These are phyloP conservation scores for Momotus momota DNA, from an alignment of 2,797 vertebrate genomes.

Conservation along the genomic window DNA sequence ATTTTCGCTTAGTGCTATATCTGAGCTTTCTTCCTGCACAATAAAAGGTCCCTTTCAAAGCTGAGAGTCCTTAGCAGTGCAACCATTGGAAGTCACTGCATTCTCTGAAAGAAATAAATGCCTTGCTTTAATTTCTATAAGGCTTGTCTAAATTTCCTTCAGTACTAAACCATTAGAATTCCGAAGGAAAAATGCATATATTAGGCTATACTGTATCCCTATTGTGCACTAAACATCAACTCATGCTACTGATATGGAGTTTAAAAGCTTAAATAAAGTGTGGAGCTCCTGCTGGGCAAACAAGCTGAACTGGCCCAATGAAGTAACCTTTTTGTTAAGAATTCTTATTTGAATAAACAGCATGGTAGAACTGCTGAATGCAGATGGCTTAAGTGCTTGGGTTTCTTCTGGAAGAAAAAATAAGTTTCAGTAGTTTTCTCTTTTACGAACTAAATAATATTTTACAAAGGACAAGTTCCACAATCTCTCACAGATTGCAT, in stretches of 20 bases:
- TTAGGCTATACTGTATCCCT: conserved; percentile 79
- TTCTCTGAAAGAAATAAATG: conserved; percentile 82
- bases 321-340: conserved; percentile 77
- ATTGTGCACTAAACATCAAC: conserved; percentile 74
- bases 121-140: conserved; percentile 78
- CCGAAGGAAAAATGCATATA: conserved; percentile 76
- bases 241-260: conserved; percentile 71
- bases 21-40: conserved; percentile 79
- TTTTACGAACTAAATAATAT: conserved; percentile 39
- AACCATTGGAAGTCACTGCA: conserved; percentile 77
- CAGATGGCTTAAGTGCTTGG: conserved; percentile 65
- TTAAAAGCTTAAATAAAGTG: conserved; percentile 77
- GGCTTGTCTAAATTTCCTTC: conserved; percentile 75
- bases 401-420: conserved; percentile 40
- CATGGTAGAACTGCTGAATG: conserved; percentile 71
- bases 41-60: conserved; percentile 83
- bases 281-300: conserved; percentile 68
- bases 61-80: conserved; percentile 54
- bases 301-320: conserved; percentile 65
- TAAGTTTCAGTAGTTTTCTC: background rate
- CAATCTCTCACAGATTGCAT: background rate
- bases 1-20: conserved; percentile 66
- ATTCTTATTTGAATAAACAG: conserved; percentile 79
- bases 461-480: background rate
- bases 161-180: conserved; percentile 73